Conservation (phyloP, 2,888 invertebrate genomes). For the Bellardia bayeri region DNA sequence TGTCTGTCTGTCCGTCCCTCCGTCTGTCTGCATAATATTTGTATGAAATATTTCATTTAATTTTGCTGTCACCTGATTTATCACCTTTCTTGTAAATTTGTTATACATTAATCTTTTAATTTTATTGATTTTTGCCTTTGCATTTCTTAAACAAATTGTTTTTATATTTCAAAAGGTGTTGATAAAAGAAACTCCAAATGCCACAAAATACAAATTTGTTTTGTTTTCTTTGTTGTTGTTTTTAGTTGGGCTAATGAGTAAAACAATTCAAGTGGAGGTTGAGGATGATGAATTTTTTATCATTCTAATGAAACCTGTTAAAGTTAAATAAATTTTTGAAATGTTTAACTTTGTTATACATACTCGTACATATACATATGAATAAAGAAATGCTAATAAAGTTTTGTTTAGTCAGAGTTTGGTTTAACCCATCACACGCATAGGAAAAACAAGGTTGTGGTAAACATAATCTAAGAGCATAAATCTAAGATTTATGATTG, state of each 20-base stretch:
- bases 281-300: not conserved
- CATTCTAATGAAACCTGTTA: slow-evolving; percentile 10
- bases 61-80: slow-evolving; percentile 84
- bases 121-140: slow-evolving; percentile 78
- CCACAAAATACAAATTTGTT: slow-evolving; percentile 23
- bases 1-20: slow-evolving; percentile 35
- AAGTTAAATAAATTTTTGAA: not conserved
- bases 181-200: slow-evolving; percentile 28
- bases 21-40: slow-evolving; percentile 44
- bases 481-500: too few relatives aligned
- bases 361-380: too few relatives aligned
- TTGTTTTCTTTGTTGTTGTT: slow-evolving; percentile 3
- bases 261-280: not conserved
- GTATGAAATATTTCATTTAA: slow-evolving; percentile 84
- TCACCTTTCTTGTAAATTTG: slow-evolving; percentile 81
- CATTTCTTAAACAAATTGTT: slow-evolving; percentile 61
- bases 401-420: too few relatives aligned
- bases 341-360: not conserved
- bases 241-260: not conserved
- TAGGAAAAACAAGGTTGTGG: too few relatives aligned
- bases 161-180: slow-evolving; percentile 54
- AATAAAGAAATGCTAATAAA: too few relatives aligned
- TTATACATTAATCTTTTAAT: slow-evolving; percentile 81
- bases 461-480: too few relatives aligned
- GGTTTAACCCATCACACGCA: too few relatives aligned